A percentile compares a stretch with the other conserved stretches of the same genome.
phyloP scores from a whole-genome alignment of 2,113 vertebrate species.

The Peromyscus maniculatus region DNA sequence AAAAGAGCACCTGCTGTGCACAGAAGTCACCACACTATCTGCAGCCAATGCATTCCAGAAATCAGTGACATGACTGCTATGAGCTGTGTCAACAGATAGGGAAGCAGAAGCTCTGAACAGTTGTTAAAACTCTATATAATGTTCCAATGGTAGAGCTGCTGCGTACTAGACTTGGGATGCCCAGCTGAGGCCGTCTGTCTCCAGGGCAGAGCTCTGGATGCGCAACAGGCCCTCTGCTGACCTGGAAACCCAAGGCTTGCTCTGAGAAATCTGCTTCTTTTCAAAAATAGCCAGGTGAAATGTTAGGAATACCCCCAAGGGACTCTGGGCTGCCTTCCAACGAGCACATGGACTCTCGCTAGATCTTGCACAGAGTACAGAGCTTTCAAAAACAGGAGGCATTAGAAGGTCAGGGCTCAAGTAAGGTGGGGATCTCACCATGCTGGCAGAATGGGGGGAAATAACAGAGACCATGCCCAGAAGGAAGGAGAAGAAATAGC shows the following conservation, averaged over 20 bases:
- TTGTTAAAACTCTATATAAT: not conserved
- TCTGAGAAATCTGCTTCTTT: slow-evolving; percentile 23
- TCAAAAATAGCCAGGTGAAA: slow-evolving; percentile 61
- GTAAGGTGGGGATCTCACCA: not conserved
- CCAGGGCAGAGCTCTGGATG: not conserved
- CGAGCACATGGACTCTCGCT: not conserved
- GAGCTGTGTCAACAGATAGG: not conserved
- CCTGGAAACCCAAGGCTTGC: not conserved
- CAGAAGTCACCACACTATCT: not conserved
- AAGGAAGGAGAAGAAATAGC: not conserved
- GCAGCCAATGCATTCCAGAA: not conserved
- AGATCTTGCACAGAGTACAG: not conserved
- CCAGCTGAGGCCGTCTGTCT: not conserved
- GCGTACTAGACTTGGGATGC: not conserved
- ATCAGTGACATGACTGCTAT: not conserved
- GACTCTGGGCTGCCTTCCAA: not conserved
- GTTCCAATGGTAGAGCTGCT: not conserved
- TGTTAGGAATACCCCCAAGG: slow-evolving; percentile 4
- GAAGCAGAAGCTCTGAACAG: not conserved
- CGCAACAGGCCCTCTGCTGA: not conserved
- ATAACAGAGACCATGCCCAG: not conserved
- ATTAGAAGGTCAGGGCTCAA: not conserved
- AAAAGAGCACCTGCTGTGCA: not conserved
- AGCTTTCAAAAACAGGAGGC: not conserved
- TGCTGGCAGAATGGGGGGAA: not conserved